Percentiles rank a stretch among this genome's conserved stretches.
These are phyloP conservation scores for Rissa tridactyla DNA, from an alignment of 2,113 vertebrate genomes.

Conservation along the genomic window DNA sequence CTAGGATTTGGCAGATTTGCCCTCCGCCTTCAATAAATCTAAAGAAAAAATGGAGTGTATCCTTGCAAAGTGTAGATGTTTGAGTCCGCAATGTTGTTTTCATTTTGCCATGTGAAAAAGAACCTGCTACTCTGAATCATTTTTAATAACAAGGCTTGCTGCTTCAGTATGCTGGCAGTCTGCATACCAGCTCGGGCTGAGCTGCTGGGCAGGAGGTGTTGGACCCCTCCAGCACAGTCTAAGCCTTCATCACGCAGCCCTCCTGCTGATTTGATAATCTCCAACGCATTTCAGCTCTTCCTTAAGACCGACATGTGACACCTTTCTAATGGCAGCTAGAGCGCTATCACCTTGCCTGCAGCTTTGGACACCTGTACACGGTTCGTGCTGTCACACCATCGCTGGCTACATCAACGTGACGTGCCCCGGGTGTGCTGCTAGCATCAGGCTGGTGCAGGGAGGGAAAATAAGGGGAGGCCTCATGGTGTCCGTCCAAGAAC, in stretches of 20 bases:
- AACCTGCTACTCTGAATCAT: background rate
- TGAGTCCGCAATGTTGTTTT: background rate
- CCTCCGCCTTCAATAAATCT: background rate
- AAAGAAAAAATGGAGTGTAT: background rate
- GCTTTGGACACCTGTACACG: background rate
- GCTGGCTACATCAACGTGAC: background rate
- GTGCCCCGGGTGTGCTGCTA: background rate
- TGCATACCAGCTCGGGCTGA: background rate
- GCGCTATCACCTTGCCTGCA: background rate
- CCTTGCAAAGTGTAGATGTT: background rate
- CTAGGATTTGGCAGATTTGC: background rate
- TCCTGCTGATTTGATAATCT: background rate
- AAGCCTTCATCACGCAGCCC: background rate
- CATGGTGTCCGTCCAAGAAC: background rate
- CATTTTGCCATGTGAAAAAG: background rate
- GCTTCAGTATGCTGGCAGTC: background rate
- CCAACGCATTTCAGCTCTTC: background rate
- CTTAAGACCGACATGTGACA: background rate
- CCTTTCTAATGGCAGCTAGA: background rate
- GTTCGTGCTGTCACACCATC: background rate
- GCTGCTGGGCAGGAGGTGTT: background rate
- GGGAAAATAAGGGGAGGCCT: background rate
- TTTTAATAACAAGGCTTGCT: background rate
- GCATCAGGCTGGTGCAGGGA: background rate
- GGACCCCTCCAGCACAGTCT: background rate